Evolutionary conservation across 2,797 vertebrate genomes (phyloP), one percentile per base, ranked within the genome.

Genomic region (Carapus acus): DNA sequence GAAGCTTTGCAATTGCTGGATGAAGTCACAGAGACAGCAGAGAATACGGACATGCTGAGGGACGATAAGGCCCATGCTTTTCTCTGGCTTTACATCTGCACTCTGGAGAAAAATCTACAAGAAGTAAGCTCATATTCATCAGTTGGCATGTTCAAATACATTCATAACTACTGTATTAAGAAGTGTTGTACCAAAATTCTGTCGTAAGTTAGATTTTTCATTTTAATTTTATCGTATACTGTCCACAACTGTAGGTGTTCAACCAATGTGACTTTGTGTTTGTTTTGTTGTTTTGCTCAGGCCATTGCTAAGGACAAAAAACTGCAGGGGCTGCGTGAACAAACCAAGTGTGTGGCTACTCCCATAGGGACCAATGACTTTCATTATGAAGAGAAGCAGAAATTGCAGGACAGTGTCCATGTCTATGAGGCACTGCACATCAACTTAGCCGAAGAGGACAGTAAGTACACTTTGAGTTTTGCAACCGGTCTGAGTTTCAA

Each of bases 1-100:
- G 92, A 97, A 75, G 89, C 94, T 22, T 71, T 97, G 63, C 60
- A 84, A 18, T 83, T 97, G 29, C 74, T 98, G 61, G 87, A 91
- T 6, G 80, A 80, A 36, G 85, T 92, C 43, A 70, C 79, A 1
- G 70, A 79, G 51, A 85, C 58, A 0, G 8, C 66, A 34, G 87
- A 86, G 56, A 89, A 86, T 12, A 19, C 47, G 21, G 88, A 88
- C 15, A 78, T 21, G 61, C 85, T 95, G 36, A 86, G 85, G 12
- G 95, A 97, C 6, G 90, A 93, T 50, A 90, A 69, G 61, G 94
- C 94, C 0, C 92, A 93, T 24, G 89, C 91, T 45, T 80, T 87
- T 20, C 85, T 97, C 7, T 98, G 95, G 95, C 82, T 91, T 18
- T 94, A 90, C 67, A 90, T 98, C 80, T 96, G 94, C 66, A 91